Evolutionary conservation across 2,888 invertebrate species (phyloP).

Genomic region (Hipparchia sbordonii): DNA sequence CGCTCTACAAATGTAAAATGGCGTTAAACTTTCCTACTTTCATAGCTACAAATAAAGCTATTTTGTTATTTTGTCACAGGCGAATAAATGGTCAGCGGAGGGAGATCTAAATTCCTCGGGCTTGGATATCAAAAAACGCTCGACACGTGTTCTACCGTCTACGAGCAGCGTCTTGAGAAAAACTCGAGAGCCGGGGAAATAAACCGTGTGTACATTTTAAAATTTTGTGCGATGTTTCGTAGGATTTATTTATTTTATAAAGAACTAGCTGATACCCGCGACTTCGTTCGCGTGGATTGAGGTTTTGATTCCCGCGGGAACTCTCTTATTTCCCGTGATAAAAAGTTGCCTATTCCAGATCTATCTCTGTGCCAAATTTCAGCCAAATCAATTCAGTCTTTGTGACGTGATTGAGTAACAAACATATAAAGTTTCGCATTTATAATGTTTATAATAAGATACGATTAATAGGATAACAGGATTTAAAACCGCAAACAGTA

Average conservation of each 20-base stretch:
- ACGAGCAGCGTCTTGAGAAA: slow-evolving; percentile 33
- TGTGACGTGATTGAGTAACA: no score
- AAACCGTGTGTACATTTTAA: slow-evolving; percentile 33
- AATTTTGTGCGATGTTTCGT: slow-evolving; percentile 22
- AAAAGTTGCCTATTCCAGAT: no score
- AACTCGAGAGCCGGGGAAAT: slow-evolving; percentile 37
- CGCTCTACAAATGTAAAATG: no score
- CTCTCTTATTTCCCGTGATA: no score
- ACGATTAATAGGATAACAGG: no score
- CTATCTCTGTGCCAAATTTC: no score
- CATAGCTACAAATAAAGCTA: slow-evolving; percentile 10
- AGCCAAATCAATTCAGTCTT: no score
- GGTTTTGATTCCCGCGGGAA: no score
- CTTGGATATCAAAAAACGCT: slow-evolving; percentile 38
- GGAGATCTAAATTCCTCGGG: slow-evolving; percentile 23
- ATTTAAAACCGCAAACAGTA: slow-evolving; percentile 3
- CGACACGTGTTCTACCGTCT: slow-evolving; percentile 32
- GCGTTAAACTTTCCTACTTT: neutral
- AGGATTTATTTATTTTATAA: slow-evolving; percentile 3
- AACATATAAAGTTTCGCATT: no score
- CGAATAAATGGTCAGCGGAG: slow-evolving; percentile 24
- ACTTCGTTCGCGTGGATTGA: no score
- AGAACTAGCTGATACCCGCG: no score
- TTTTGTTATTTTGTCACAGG: slow-evolving; percentile 20
- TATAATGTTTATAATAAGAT: no score